phyloP scores from a whole-genome alignment of 2,888 invertebrate species.

The Melitaea athalia region DNA sequence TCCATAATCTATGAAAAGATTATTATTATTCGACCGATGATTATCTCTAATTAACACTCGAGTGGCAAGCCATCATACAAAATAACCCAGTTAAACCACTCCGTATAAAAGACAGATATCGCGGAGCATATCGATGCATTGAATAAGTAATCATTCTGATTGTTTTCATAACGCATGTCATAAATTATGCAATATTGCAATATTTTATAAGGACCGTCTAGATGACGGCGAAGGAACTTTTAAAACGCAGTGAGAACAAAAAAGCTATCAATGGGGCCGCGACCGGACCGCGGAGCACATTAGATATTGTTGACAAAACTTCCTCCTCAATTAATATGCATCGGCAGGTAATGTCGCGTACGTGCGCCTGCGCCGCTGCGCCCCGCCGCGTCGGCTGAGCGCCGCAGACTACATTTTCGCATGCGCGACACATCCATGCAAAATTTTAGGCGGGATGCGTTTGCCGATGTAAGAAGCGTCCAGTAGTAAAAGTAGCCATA shows the following conservation, averaged over 20 bases:
- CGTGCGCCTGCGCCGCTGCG: constrained; percentile 67
- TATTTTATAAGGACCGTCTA: constrained; percentile 68
- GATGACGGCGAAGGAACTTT: constrained; percentile 58
- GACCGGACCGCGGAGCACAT: constrained; percentile 70
- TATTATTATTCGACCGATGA: constrained; percentile 68
- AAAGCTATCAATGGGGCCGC: constrained; percentile 78
- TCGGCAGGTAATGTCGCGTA: constrained; percentile 75
- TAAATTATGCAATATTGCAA: constrained; percentile 71
- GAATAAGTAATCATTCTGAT: constrained; percentile 60
- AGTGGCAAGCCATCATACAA: constrained; percentile 69
- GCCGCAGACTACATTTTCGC: constrained; percentile 63
- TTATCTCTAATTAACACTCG: constrained; percentile 75
- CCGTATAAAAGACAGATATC: constrained; percentile 58
- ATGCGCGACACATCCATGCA: constrained; percentile 80
- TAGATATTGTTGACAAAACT: constrained; percentile 83
- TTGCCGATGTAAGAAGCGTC: constrained; percentile 66
- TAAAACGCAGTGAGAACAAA: constrained; percentile 60
- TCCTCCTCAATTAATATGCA: constrained; percentile 80
- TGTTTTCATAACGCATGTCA: constrained; percentile 61
- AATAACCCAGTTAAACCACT: constrained; percentile 76
- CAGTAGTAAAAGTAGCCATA: constrained; percentile 69
- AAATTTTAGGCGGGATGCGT: constrained; percentile 82
- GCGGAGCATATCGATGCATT: constrained; percentile 49
- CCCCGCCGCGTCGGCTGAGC: constrained; percentile 45
- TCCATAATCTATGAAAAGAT: constrained; percentile 57